Evolutionary conservation across 2,888 invertebrate genomes (phyloP), one percentile per base, ranked within the genome.

Genomic region (Phrixothrix hirtus): DNA sequence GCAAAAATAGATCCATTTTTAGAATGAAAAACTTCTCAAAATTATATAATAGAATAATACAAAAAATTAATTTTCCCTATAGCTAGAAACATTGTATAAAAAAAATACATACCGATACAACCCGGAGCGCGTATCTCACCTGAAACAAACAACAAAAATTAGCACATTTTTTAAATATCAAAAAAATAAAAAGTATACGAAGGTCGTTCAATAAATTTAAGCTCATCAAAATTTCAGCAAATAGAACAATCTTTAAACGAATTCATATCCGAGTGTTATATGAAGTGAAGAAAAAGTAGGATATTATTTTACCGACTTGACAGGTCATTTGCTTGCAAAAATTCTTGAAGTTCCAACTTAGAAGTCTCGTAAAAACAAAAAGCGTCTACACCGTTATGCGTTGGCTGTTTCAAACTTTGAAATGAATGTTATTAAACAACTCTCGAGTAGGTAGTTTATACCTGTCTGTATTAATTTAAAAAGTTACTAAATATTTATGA

Each of bases 261-360:
- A 45, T 45, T 45, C 36, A 26, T 29, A 36, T 36, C 36, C 17
- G 21, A 11, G 25, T 26, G 14, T 26, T 44, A 26, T 26, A 17
- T 45, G 36, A 45, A 36, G 36, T 45, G 30, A 7, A 30, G 13
- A 37, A 43, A 36, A 42, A 49, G 37, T 43, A 30, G 35, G 30
- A n/a, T 41, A 27, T 48, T 35, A 49, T 37, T 49, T 43, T 30
- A 21, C 25, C 12, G 3, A 7, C 42, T 45, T 49, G 43, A 43
- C 49, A 49, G 49, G 42, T 49, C 37, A 49, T 49, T 49, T 49
- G 29, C 49, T 43, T 27, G 13, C 11, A 13, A 42, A n/a, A 48
- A 30, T 35, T 27, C 48, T 29, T 14, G 16, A 16, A 30, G 15
- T 12, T 31, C 14, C 9, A 26, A 13, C 7, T 46, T 30, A 31